A percentile compares a stretch with the other conserved stretches of the same genome.
These are phyloP conservation scores for Phortica magna DNA, from an alignment of 2,888 invertebrate genomes.

Conservation along the genomic window DNA sequence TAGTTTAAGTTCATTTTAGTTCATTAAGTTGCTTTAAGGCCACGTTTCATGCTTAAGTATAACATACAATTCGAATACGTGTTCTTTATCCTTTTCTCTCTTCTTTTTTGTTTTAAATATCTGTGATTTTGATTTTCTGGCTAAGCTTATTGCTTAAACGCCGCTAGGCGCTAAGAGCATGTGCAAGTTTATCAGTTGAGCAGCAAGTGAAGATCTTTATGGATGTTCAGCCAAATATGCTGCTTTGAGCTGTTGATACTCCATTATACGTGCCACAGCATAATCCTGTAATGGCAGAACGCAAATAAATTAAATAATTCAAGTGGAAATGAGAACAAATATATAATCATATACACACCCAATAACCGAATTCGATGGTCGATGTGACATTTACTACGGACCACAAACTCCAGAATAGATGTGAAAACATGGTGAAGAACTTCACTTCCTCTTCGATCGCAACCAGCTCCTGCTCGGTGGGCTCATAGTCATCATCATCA, in stretches of 20 bases:
- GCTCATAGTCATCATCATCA: constrained; percentile 73
- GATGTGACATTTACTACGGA: constrained; percentile 91
- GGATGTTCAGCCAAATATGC: constrained; percentile 56
- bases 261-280: constrained; percentile 70
- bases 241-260: constrained; percentile 69
- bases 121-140: no score
- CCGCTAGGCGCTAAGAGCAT: neutral
- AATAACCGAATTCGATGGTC: constrained; percentile 95
- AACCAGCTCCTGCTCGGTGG: constrained; percentile 81
- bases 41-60: constrained; percentile 25
- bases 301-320: constrained; percentile 7
- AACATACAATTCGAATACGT: constrained; percentile 18
- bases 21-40: constrained; percentile 24
- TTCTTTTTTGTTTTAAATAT: no score
- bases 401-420: constrained; percentile 97
- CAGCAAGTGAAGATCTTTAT: neutral
- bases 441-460: constrained; percentile 87
- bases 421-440: constrained; percentile 90
- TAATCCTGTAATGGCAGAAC: constrained; percentile 66
- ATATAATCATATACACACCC: constrained; percentile 82
- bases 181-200: neutral
- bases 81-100: neutral
- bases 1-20: neutral
- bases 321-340: neutral
- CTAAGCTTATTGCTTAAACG: no score